phyloP scores from a whole-genome alignment of 2,888 invertebrate genomes.

The Catocala nupta region DNA sequence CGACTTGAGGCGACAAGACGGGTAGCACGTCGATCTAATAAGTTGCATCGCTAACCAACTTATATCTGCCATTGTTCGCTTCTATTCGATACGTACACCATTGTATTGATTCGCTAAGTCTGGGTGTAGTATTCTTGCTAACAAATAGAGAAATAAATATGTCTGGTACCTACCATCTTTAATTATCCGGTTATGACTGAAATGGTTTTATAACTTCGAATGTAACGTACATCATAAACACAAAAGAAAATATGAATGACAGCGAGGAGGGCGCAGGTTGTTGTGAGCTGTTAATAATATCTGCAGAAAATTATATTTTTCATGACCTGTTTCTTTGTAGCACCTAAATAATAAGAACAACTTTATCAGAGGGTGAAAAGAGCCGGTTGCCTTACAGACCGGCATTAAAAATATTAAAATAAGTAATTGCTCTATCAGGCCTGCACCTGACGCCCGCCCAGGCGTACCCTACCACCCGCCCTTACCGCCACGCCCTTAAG shows the following conservation, averaged over 20 bases:
- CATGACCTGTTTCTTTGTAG: constrained; percentile 50
- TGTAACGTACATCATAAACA: not conserved
- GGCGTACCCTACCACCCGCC: constrained; percentile 52
- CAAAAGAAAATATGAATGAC: constrained; percentile 10
- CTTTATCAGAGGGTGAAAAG: constrained; percentile 67
- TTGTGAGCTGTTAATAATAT: constrained; percentile 30
- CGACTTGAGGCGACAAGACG: constrained; percentile 62
- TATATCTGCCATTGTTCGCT: constrained; percentile 27
- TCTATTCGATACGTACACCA: constrained; percentile 23
- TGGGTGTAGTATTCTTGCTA: not conserved
- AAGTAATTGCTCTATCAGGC: constrained; percentile 82
- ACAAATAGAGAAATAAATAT: not conserved
- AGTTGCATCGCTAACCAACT: constrained; percentile 51
- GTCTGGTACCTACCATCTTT: not conserved
- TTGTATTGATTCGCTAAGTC: constrained; percentile 4
- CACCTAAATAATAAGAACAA: constrained; percentile 65
- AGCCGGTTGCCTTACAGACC: constrained; percentile 62
- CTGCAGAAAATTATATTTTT: constrained; percentile 37
- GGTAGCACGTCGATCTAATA: constrained; percentile 52
- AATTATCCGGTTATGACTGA: constrained; percentile 4
- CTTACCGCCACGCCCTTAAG: constrained; percentile 61
- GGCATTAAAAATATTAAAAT: constrained; percentile 83
- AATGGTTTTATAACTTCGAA: not conserved
- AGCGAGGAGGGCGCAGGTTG: constrained; percentile 14
- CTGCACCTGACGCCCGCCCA: constrained; percentile 76